Percentiles rank a stretch among this genome's conserved stretches.
phyloP scores from a whole-genome alignment of 2,888 invertebrate species.

The Celastrina argiolus region DNA sequence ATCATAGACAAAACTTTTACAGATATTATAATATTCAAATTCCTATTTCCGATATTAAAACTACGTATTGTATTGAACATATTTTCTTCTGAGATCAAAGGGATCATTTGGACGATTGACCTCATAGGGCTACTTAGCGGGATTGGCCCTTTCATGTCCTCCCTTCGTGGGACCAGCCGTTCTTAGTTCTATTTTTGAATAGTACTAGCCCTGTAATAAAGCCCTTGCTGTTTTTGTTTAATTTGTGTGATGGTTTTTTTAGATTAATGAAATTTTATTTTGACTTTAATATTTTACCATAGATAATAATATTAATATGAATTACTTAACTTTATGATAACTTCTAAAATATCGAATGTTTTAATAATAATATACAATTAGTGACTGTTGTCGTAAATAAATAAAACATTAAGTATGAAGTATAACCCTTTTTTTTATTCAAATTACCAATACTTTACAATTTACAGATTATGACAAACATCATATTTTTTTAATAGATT shows the following conservation, averaged over 20 bases:
- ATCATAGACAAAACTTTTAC: background rate
- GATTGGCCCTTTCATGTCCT: conserved; percentile 55
- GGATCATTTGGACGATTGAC: conserved; percentile 58
- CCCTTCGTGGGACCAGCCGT: background rate
- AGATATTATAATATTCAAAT: background rate
- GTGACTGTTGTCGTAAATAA: too few relatives aligned
- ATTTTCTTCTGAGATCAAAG: conserved; percentile 52
- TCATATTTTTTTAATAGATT: too few relatives aligned
- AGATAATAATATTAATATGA: too few relatives aligned
- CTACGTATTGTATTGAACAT: conserved; percentile 10
- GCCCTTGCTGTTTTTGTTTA: background rate
- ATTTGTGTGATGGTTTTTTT: background rate
- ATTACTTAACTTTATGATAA: too few relatives aligned
- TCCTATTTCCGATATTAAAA: background rate
- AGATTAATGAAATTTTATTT: background rate
- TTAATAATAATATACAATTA: too few relatives aligned
- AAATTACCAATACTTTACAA: too few relatives aligned
- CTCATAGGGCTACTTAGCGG: conserved; percentile 61
- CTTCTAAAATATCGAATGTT: too few relatives aligned
- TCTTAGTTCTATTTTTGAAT: conserved; percentile 10
- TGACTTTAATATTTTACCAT: too few relatives aligned
- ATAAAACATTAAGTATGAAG: too few relatives aligned
- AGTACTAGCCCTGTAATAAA: background rate
- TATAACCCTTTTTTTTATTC: too few relatives aligned
- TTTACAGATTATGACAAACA: too few relatives aligned